Conservation (phyloP, 2,888 invertebrate genomes). For the Dermolepida albohirtum region DNA sequence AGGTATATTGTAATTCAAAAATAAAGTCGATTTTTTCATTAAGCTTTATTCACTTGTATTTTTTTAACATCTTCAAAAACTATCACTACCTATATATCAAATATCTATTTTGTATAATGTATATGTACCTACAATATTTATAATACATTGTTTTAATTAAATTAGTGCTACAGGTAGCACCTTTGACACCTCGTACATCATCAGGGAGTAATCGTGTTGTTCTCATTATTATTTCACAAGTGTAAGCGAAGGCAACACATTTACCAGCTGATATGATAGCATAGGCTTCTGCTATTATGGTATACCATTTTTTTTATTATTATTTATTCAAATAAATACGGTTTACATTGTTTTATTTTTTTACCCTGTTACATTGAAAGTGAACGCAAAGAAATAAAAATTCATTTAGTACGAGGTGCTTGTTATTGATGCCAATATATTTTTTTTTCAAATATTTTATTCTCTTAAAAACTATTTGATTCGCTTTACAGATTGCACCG, state of each 20-base stretch:
- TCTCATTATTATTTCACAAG: slow-evolving; percentile 10
- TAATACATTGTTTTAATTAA: slow-evolving; percentile 60
- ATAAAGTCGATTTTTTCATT: slow-evolving; percentile 55
- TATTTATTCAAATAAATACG: slow-evolving; percentile 59
- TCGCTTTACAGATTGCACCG: slow-evolving; percentile 64
- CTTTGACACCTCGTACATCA: slow-evolving; percentile 61
- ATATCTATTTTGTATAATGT: slow-evolving; percentile 64
- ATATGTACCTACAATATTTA: slow-evolving; percentile 62
- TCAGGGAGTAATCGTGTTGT: slow-evolving; percentile 40
- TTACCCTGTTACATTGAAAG: slow-evolving; percentile 62
- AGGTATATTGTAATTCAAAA: too few relatives aligned
- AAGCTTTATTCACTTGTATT: slow-evolving; percentile 66
- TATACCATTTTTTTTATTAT: slow-evolving; percentile 55
- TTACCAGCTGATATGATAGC: slow-evolving; percentile 39
- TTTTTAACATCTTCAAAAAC: slow-evolving; percentile 67
- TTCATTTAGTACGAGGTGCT: slow-evolving; percentile 62
- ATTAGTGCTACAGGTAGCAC: slow-evolving; percentile 40
- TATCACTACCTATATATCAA: slow-evolving; percentile 67
- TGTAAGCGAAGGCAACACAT: slow-evolving; percentile 16
- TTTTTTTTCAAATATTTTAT: slow-evolving; percentile 51
- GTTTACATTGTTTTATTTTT: slow-evolving; percentile 52
- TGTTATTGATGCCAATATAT: slow-evolving; percentile 36
- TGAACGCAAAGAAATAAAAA: slow-evolving; percentile 47
- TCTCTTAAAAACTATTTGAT: slow-evolving; percentile 52
- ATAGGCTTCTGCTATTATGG: slow-evolving; percentile 53